These are phyloP conservation scores for Ctenomys sociabilis DNA, from an alignment of 2,113 vertebrate species.

Conservation along the genomic window DNA sequence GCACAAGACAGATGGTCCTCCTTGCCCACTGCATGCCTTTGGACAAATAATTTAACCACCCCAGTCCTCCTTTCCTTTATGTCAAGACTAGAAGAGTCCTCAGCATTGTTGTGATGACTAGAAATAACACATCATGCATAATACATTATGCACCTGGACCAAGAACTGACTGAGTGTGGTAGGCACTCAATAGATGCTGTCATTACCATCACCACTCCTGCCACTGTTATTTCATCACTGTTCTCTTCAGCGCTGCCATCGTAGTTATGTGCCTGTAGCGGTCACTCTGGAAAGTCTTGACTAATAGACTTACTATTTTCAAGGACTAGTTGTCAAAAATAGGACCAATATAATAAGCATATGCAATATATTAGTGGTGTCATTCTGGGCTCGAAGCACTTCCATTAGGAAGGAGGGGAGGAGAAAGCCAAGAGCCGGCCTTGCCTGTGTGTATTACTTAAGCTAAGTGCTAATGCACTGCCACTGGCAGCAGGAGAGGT, in stretches of 20 bases:
- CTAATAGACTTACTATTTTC: neutral
- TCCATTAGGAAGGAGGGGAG: conserved; percentile 66
- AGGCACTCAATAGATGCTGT: neutral
- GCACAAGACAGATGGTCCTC: neutral
- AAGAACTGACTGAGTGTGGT: neutral
- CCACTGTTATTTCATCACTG: neutral
- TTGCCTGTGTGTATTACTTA: conserved; percentile 67
- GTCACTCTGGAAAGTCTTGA: neutral
- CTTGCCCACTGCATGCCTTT: neutral
- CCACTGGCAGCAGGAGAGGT: conserved; percentile 63
- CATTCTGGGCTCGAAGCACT: conserved; percentile 59
- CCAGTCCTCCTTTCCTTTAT: neutral
- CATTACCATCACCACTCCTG: neutral
- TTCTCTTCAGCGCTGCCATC: neutral
- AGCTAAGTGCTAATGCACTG: conserved; percentile 74
- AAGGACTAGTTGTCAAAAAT: conserved; percentile 21
- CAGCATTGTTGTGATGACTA: neutral
- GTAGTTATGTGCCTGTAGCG: neutral
- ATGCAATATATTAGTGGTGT: conserved; percentile 51
- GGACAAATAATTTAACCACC: neutral
- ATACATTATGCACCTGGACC: neutral
- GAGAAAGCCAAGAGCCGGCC: conserved; percentile 3
- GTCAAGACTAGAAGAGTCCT: neutral
- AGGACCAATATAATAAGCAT: conserved; percentile 24
- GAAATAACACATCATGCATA: neutral